These are phyloP conservation scores for Brassicogethes aeneus DNA, from an alignment of 2,888 invertebrate species.

Conservation along the genomic window DNA sequence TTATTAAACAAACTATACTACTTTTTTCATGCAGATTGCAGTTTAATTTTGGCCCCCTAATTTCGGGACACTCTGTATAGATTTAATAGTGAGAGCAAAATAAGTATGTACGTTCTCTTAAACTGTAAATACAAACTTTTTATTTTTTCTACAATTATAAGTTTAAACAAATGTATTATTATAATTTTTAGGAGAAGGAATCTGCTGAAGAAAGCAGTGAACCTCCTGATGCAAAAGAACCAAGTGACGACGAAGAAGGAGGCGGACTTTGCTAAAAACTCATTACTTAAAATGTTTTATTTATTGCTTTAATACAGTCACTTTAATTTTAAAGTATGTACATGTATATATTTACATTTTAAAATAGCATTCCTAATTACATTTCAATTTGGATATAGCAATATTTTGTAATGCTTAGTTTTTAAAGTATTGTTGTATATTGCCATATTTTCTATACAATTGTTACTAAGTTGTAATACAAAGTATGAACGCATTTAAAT, in stretches of 20 bases:
- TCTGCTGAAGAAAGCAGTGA: conserved; percentile 21
- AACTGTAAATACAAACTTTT: too few relatives aligned
- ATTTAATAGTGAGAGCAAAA: too few relatives aligned
- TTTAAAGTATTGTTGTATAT: neutral
- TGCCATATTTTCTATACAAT: neutral
- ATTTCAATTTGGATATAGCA: neutral
- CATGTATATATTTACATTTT: conserved; percentile 2
- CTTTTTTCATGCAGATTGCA: too few relatives aligned
- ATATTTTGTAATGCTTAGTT: conserved; percentile 1
- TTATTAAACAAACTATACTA: too few relatives aligned
- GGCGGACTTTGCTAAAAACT: conserved; percentile 28
- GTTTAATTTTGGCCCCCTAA: too few relatives aligned
- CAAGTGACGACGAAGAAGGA: conserved; percentile 24
- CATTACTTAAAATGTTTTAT: neutral
- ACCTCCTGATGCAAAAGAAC: conserved; percentile 8
- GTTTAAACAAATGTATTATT: neutral
- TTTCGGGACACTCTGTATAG: too few relatives aligned
- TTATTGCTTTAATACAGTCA: neutral
- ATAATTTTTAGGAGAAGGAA: conserved; percentile 4
- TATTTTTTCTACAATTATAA: neutral
- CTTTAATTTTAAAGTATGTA: neutral
- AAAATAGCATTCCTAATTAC: conserved; percentile 1
- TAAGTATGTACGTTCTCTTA: too few relatives aligned
- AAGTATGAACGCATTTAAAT: too few relatives aligned
- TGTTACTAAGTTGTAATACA: neutral